A percentile compares a stretch with the other conserved stretches of the same genome.
Evolutionary conservation across 2,888 invertebrate species (phyloP).

Genomic region (Campopleginae sp.): DNA sequence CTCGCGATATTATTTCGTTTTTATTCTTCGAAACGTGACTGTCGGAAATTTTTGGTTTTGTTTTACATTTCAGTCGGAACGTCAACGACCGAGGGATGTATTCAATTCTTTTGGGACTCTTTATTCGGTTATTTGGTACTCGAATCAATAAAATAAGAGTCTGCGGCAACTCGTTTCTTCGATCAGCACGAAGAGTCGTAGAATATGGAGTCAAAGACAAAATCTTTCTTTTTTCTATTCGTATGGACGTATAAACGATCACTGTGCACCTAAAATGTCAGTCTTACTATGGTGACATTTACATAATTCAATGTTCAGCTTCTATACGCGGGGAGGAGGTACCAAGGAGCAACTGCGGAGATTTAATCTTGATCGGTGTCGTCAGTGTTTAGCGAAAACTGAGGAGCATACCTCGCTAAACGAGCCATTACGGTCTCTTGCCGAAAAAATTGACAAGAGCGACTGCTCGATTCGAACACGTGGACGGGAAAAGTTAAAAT

Average conservation of each 20-base stretch:
- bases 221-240: too few species aligned
- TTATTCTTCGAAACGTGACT: not conserved
- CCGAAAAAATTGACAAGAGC: slow-evolving; percentile 51
- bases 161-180: too few species aligned
- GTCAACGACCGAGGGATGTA: too few species aligned
- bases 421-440: slow-evolving; percentile 58
- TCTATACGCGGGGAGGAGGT: not conserved
- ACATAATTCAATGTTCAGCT: not conserved
- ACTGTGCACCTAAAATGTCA: not conserved
- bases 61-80: too few species aligned
- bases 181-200: too few species aligned
- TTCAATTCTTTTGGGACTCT: too few species aligned
- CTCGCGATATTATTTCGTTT: not conserved
- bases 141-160: too few species aligned
- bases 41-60: not conserved
- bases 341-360: not conserved
- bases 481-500: not conserved
- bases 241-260: not conserved
- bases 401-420: slow-evolving; percentile 58
- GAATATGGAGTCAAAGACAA: too few species aligned
- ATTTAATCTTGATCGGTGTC: slow-evolving; percentile 18
- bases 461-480: slow-evolving; percentile 12
- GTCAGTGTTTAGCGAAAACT: slow-evolving; percentile 32
- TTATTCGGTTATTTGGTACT: too few species aligned
- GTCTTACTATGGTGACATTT: not conserved